Evolutionary conservation across 2,113 vertebrate genomes (phyloP).

Genomic region (Misgurnus mizolepis): DNA sequence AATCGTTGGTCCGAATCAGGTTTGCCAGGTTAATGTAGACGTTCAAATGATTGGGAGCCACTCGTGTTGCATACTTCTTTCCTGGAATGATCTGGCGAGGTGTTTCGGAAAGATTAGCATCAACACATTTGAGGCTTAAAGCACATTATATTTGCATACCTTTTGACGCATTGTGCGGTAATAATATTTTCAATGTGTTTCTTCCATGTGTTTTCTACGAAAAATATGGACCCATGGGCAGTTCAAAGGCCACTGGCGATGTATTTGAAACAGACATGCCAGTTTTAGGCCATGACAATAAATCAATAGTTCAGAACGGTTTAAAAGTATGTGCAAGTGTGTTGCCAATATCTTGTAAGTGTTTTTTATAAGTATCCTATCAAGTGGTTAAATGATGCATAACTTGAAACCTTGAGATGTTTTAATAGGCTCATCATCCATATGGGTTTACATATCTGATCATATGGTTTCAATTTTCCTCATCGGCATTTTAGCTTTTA

Average conservation of each 20-base stretch:
- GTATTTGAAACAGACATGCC: background rate
- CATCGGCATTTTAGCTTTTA: too few species aligned
- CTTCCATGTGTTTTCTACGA: background rate
- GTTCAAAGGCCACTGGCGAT: background rate
- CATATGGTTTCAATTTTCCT: too few species aligned
- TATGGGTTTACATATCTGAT: too few species aligned
- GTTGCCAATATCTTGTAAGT: background rate
- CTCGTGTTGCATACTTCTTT: conserved; percentile 95
- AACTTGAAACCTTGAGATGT: background rate
- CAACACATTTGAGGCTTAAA: background rate
- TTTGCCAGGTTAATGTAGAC: conserved; percentile 99
- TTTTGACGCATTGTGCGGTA: background rate
- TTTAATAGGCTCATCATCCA: too few species aligned
- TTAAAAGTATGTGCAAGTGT: background rate
- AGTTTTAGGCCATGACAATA: background rate
- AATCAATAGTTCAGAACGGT: background rate
- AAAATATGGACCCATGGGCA: conserved; percentile 15
- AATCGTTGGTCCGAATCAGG: conserved; percentile 92
- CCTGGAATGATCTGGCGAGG: conserved; percentile 89
- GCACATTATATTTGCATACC: conserved; percentile 1
- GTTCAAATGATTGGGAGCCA: conserved; percentile 97
- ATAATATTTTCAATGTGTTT: background rate
- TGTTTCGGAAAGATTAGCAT: conserved; percentile 7
- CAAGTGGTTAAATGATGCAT: background rate
- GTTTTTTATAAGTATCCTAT: background rate